Evolutionary conservation across 2,888 invertebrate species (phyloP), one percentile per base, ranked within the genome.

Genomic region (Atethmia centrago): DNA sequence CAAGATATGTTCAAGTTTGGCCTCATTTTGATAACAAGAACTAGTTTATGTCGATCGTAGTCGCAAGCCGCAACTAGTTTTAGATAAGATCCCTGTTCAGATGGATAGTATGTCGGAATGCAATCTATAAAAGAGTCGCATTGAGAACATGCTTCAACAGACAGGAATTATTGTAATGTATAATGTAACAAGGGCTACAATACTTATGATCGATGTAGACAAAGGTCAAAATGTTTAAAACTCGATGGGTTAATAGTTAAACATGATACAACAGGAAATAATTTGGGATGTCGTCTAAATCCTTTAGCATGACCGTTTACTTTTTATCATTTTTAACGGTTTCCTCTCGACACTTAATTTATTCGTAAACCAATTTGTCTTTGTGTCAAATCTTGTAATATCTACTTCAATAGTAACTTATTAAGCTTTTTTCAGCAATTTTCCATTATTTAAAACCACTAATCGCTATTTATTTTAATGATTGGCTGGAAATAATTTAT

Each of bases 21-120:
- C 83, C 83, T 73, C 79, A 71, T 84, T 83, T 82, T 85, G 85
- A 79, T 85, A 79, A 79, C 85, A 71, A 85, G 83, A 82, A 83
- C 83, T 75, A 66, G 83, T 73, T 81, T 63, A 77, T 62, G 85
- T 65, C 51, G 61, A 82, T 82, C 72, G 74, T 63, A 78, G 69
- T 81, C 59, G 61, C 82, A 72, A 74, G 75, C 77, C 36, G 67
- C 78, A 78, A 78, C 83, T 84, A 45, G 74, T 81, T 77, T 66
- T n/a, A 69, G 85, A 83, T 81, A 81, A 71, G 70, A 74, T 77
- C 74, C 71, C 69, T 74, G 69, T 81, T 81, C 51, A 81, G 85
- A 84, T 76, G 51, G 63, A 62, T 71, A 51, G 59, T 56, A 75
- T 75, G 66, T 66, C 28, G 59, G 65, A 64, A 70, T 69, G 75